These are phyloP conservation scores for Rhinophrynus dorsalis DNA, from an alignment of 2,797 vertebrate species.

Conservation along the genomic window DNA sequence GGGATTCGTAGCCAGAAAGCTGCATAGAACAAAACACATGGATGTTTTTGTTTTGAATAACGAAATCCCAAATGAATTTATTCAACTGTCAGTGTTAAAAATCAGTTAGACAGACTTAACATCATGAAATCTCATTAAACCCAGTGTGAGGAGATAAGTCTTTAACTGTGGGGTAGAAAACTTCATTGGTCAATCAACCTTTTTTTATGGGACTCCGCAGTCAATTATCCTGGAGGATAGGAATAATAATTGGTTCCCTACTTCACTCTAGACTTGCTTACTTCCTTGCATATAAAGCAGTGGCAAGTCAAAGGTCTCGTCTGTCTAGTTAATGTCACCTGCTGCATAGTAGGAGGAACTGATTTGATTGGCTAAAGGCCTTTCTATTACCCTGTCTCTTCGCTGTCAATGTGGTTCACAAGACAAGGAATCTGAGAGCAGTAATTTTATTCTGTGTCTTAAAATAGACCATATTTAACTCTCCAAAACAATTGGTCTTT, in stretches of 20 bases:
- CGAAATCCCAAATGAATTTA: no score
- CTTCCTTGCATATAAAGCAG: constrained; percentile 12
- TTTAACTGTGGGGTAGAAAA: not conserved
- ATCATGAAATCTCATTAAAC: no score
- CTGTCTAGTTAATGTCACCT: constrained; percentile 21
- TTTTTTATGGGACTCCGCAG: not conserved
- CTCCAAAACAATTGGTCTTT: not conserved
- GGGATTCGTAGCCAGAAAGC: no score
- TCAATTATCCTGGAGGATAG: not conserved
- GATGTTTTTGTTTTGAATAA: no score
- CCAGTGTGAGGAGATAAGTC: not conserved
- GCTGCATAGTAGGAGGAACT: constrained; percentile 5
- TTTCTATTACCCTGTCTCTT: not conserved
- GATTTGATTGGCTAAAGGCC: constrained; percentile 1
- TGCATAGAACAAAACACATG: no score
- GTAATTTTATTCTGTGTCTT: constrained; percentile 8
- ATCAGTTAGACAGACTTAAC: no score
- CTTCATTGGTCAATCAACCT: not conserved
- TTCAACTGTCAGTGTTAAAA: no score
- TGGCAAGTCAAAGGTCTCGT: not conserved
- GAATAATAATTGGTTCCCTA: not conserved
- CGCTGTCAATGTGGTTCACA: not conserved
- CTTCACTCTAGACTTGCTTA: not conserved
- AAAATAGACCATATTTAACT: constrained; percentile 11
- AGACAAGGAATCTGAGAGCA: not conserved